A percentile compares a stretch with the other conserved stretches of the same genome.
Evolutionary conservation across 2,113 vertebrate genomes (phyloP).

Genomic region (Mugil cephalus): DNA sequence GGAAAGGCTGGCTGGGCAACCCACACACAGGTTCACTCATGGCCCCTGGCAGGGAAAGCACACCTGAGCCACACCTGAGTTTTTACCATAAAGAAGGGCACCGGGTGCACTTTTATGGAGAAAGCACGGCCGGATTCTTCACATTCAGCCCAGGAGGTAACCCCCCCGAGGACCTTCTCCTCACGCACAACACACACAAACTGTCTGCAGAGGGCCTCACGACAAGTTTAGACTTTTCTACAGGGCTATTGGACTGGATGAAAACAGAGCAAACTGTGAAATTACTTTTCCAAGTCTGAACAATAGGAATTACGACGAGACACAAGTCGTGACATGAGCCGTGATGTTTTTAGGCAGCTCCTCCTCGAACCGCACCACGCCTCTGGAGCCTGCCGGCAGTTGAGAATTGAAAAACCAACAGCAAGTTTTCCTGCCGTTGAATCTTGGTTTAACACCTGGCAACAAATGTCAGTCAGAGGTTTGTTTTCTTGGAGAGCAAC

Average conservation of each 20-base stretch:
- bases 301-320: constrained; percentile 52
- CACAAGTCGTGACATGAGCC: constrained; percentile 57
- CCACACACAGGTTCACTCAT: constrained; percentile 13
- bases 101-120: constrained; percentile 42
- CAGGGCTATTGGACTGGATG: constrained; percentile 40
- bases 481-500: constrained; percentile 64
- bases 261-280: constrained; percentile 49
- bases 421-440: constrained; percentile 27
- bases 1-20: constrained; percentile 30
- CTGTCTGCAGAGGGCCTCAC: constrained; percentile 12
- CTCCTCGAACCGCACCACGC: constrained; percentile 37
- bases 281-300: constrained; percentile 51
- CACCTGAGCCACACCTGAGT: constrained; percentile 71
- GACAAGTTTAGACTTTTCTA: constrained; percentile 64
- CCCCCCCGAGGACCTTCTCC: constrained; percentile 1
- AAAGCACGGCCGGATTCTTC: constrained; percentile 65
- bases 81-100: constrained; percentile 25
- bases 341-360: constrained; percentile 1
- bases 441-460: constrained; percentile 44
- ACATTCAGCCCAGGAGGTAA: constrained; percentile 65
- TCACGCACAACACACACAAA: constrained; percentile 9
- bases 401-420: constrained; percentile 8
- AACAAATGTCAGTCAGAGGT: constrained; percentile 48
- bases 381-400: constrained; percentile 25
- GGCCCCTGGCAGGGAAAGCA: constrained; percentile 16